These are phyloP conservation scores for Pinctada fucata DNA, from an alignment of 2,888 invertebrate genomes.

Conservation along the genomic window DNA sequence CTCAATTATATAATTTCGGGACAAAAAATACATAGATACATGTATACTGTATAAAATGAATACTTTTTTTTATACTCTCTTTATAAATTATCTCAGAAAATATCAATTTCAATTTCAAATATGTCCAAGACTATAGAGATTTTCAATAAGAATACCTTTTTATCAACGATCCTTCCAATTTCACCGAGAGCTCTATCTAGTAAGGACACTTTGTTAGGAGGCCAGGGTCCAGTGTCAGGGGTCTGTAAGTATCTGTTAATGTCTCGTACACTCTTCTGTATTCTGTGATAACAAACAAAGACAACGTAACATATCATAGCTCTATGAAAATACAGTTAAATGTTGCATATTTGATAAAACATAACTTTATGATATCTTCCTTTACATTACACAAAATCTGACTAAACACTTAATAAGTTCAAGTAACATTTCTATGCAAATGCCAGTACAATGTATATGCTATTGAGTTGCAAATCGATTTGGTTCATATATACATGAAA, in stretches of 20 bases:
- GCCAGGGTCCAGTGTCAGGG: slow-evolving; percentile 78
- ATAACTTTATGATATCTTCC: background rate
- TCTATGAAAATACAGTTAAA: background rate
- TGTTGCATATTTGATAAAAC: background rate
- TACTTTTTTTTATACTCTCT: too few relatives aligned
- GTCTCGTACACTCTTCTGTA: slow-evolving; percentile 80
- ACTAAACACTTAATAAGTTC: background rate
- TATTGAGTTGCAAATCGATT: too few relatives aligned
- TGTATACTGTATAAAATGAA: too few relatives aligned
- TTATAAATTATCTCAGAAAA: too few relatives aligned
- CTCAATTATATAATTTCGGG: too few relatives aligned
- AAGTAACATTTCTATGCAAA: too few relatives aligned
- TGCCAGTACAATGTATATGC: too few relatives aligned
- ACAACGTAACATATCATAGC: background rate
- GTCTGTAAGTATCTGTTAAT: slow-evolving; percentile 74
- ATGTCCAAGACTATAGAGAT: too few relatives aligned
- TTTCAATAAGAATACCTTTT: slow-evolving; percentile 73
- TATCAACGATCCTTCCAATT: slow-evolving; percentile 79
- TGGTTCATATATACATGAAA: too few relatives aligned
- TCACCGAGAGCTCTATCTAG: slow-evolving; percentile 81
- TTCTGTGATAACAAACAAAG: slow-evolving; percentile 49
- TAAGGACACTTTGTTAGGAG: slow-evolving; percentile 79
- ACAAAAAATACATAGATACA: too few relatives aligned
- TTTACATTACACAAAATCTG: too few relatives aligned
- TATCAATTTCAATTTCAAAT: too few relatives aligned